phyloP scores from a whole-genome alignment of 2,888 invertebrate species.

The Seira sanloemensis region DNA sequence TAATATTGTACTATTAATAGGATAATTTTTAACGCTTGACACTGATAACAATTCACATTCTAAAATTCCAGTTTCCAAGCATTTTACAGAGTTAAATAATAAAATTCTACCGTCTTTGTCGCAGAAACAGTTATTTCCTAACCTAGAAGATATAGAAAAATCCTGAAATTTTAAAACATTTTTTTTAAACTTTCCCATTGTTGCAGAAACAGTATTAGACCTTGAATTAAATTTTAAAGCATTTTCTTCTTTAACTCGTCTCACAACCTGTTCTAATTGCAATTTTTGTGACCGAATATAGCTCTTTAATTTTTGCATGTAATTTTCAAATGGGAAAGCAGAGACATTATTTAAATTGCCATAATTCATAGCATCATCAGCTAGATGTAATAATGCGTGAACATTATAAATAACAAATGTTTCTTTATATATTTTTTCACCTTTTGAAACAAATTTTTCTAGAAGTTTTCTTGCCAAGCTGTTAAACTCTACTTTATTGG shows the following conservation, averaged over 20 bases:
- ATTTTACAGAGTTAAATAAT: not conserved
- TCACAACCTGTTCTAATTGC: constrained; percentile 18
- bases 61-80: not conserved
- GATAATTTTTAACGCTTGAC: not conserved
- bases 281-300: not conserved
- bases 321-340: constrained; percentile 40
- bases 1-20: not conserved
- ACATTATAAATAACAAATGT: constrained; percentile 31
- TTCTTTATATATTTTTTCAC: not conserved
- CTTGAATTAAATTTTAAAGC: not conserved
- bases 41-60: not conserved
- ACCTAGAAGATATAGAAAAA: not conserved
- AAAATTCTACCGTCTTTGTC: not conserved
- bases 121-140: constrained; percentile 6
- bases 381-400: constrained; percentile 28
- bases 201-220: not conserved
- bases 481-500: not conserved
- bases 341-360: constrained; percentile 22
- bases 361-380: constrained; percentile 14
- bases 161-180: not conserved
- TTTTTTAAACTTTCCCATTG: not conserved
- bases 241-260: constrained; percentile 17
- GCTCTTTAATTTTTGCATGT: constrained; percentile 39
- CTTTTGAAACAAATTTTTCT: constrained; percentile 5
- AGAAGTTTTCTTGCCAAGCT: not conserved